Evolutionary conservation across 2,113 vertebrate genomes (phyloP), one percentile per base, ranked within the genome.

Genomic region (Muntiacus reevesi): DNA sequence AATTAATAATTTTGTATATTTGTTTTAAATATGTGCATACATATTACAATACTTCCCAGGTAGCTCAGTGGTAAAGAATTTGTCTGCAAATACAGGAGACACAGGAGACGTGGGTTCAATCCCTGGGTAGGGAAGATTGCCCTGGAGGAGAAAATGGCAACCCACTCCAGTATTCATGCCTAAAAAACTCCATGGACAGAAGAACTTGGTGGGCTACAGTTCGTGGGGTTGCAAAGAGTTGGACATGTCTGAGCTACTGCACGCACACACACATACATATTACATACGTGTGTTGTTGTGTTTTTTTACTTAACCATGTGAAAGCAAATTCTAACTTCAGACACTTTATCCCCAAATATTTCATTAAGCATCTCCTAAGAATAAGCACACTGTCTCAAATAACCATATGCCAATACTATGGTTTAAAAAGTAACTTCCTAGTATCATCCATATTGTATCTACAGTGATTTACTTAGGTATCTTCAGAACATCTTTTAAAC

Each of bases 351-450:
- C 17, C 52, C 36, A 79, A 95, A 85, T 59, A 96, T 67, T 95
- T 92, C 55, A 89, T 19, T 84, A 89, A 92, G 16, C 16, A 94
- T 40, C 30, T 96, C 54, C 45, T 45, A 71, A 88, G 50, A 87
- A 59, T 52, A 95, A 83, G 15, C 23, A 94, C 21, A 62, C 12
- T 91, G 45, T 59, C 52, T 89, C 82, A 82, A 92, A 81, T 93
- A 55, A 88, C 78, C 19, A 78, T 15, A 45, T 52, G 55, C 5
- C 6, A 64, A 64, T 19, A 81, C 30, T 30, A 67, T 25, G 79
- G 30, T 89, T 82, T 15, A 43, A 89, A 57, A 76, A 40, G 45
- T 36, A 76, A 89, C 62, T 74, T 86, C 45, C 27, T 94, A 74
- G 11, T 82, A 89, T 50, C 33, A 57, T 62, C 12, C 19, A 21